Conservation (phyloP, 2,113 vertebrate genomes). For the Salminus brasiliensis region DNA sequence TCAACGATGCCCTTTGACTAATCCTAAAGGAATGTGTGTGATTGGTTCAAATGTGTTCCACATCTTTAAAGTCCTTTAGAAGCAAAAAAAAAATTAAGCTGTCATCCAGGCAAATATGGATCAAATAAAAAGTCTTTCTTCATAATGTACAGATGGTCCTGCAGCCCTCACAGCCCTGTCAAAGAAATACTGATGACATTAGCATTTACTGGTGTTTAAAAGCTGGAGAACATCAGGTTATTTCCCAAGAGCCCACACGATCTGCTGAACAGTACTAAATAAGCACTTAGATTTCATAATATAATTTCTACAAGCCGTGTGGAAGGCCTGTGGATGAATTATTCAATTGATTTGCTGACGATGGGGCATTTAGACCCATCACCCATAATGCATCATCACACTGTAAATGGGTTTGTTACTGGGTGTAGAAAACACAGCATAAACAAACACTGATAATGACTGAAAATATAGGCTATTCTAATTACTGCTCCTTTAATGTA, state of each 20-base stretch:
- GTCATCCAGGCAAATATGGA: slow-evolving; percentile 6
- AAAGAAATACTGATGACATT: slow-evolving; percentile 27
- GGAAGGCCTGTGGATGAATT: slow-evolving; percentile 29
- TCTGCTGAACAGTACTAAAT: slow-evolving; percentile 19
- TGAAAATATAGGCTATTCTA: too few species aligned
- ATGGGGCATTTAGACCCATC: background rate
- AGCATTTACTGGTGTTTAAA: slow-evolving; percentile 28
- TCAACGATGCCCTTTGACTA: slow-evolving; percentile 64
- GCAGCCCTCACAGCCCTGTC: background rate
- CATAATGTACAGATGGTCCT: background rate
- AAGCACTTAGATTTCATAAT: slow-evolving; percentile 23
- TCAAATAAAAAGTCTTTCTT: background rate
- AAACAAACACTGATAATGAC: background rate
- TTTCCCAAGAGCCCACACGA: background rate
- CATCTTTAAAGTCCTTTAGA: slow-evolving; percentile 35
- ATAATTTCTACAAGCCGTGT: background rate
- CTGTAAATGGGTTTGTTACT: background rate
- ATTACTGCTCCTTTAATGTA: too few species aligned
- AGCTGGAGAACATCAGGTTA: slow-evolving; percentile 12
- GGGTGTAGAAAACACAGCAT: too few species aligned
- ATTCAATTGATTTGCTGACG: slow-evolving; percentile 44
- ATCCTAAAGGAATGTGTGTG: slow-evolving; percentile 60
- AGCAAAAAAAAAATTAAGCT: slow-evolving; percentile 6
- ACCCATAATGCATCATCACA: background rate
- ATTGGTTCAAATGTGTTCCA: slow-evolving; percentile 36